Evolutionary conservation across 2,888 invertebrate species (phyloP).

Genomic region (Eupelmus urozonus): DNA sequence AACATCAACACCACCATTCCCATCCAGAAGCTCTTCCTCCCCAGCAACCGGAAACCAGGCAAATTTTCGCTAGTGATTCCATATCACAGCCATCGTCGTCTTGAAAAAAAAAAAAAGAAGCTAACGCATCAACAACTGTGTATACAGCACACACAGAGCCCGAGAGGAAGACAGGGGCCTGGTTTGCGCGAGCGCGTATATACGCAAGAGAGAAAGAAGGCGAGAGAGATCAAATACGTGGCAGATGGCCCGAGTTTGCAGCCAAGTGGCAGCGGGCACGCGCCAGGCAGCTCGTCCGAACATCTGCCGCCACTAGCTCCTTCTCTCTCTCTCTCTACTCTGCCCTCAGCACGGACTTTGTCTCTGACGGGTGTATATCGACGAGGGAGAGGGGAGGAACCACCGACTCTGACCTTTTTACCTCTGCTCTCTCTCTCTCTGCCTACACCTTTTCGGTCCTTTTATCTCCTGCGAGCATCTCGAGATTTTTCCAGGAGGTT

Average conservation of each 20-base stretch:
- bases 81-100: slow-evolving; percentile 57
- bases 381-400: slow-evolving; percentile 23
- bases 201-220: slow-evolving; percentile 38
- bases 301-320: slow-evolving; percentile 75
- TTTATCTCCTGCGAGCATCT: background rate
- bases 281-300: slow-evolving; percentile 70
- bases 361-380: background rate
- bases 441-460: background rate
- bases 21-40: too few relatives aligned
- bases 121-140: slow-evolving; percentile 8
- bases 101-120: slow-evolving; percentile 29
- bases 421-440: slow-evolving; percentile 33
- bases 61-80: slow-evolving; percentile 61
- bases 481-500: background rate
- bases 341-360: slow-evolving; percentile 35
- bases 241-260: slow-evolving; percentile 73
- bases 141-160: slow-evolving; percentile 24
- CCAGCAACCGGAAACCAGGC: slow-evolving; percentile 42
- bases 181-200: slow-evolving; percentile 38
- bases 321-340: slow-evolving; percentile 11
- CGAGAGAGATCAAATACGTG: slow-evolving; percentile 55
- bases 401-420: slow-evolving; percentile 55
- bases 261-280: slow-evolving; percentile 78
- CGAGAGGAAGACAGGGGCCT: slow-evolving; percentile 4
- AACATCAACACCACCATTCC: too few relatives aligned